Percentiles rank a stretch among this genome's conserved stretches.
Conservation (phyloP, 1,140 invertebrate species). For the Tetranychus urticae region DNA sequence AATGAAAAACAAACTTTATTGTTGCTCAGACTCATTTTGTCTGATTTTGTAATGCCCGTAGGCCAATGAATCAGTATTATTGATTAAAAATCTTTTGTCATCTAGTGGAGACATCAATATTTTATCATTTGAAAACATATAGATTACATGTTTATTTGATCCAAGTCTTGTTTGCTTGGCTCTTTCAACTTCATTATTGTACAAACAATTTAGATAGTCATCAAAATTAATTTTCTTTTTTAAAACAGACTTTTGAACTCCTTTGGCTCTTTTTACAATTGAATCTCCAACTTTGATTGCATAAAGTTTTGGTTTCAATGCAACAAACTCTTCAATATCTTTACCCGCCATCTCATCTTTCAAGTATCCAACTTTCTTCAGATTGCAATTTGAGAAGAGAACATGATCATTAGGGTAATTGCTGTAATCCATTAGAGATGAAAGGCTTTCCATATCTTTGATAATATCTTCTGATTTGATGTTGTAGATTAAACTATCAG, state of each 20-base stretch:
- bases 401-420: slow-evolving; percentile 11
- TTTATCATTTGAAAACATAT: neutral
- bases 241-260: neutral
- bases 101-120: neutral
- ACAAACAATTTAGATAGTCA: neutral
- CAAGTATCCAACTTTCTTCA: slow-evolving; percentile 25
- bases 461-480: slow-evolving; percentile 11
- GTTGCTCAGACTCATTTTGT: no score
- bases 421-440: slow-evolving; percentile 8
- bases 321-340: slow-evolving; percentile 20
- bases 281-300: neutral
- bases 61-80: no score
- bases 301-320: slow-evolving; percentile 19
- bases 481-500: slow-evolving; percentile 9
- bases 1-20: no score
- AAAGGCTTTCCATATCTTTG: slow-evolving; percentile 9
- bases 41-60: no score
- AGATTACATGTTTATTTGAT: neutral
- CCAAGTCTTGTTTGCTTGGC: neutral
- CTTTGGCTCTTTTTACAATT: neutral
- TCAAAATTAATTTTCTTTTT: neutral
- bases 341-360: slow-evolving; percentile 24
- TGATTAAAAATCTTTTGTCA: no score
- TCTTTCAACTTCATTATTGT: neutral
- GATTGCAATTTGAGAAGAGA: slow-evolving; percentile 17